Evolutionary conservation across 1,140 invertebrate genomes (phyloP).

Genomic region (Lepidostoma basale): DNA sequence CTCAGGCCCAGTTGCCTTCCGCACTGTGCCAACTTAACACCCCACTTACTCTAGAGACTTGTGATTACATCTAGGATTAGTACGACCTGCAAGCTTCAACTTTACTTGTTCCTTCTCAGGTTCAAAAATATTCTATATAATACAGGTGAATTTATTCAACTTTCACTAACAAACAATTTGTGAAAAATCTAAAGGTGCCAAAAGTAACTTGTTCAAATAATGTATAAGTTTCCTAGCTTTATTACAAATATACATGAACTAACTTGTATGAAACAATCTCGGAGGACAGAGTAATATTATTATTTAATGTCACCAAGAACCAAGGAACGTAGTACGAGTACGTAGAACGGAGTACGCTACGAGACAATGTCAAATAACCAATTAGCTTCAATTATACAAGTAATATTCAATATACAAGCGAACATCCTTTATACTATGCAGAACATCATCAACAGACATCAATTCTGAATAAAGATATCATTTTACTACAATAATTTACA

Average conservation of each 20-base stretch:
- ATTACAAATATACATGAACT: slow-evolving; percentile 28
- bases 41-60: slow-evolving; percentile 24
- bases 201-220: neutral
- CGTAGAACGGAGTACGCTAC: no score
- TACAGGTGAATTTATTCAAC: slow-evolving; percentile 31
- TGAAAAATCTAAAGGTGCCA: slow-evolving; percentile 36
- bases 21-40: slow-evolving; percentile 42
- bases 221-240: neutral
- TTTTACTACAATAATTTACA: slow-evolving; percentile 29
- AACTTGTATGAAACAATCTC: neutral
- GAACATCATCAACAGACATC: slow-evolving; percentile 22
- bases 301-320: neutral
- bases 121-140: slow-evolving; percentile 39
- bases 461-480: slow-evolving; percentile 27
- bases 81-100: slow-evolving; percentile 22
- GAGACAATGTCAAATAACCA: neutral
- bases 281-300: slow-evolving; percentile 19
- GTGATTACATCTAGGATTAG: slow-evolving; percentile 10
- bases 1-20: slow-evolving; percentile 33
- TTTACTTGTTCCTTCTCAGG: slow-evolving; percentile 19
- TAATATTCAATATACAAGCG: slow-evolving; percentile 23
- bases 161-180: slow-evolving; percentile 23
- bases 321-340: no score
- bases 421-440: slow-evolving; percentile 27
- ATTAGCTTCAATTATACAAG: slow-evolving; percentile 10